Conservation (phyloP, 2,113 vertebrate genomes). For the Tragelaphus buxtoni region DNA sequence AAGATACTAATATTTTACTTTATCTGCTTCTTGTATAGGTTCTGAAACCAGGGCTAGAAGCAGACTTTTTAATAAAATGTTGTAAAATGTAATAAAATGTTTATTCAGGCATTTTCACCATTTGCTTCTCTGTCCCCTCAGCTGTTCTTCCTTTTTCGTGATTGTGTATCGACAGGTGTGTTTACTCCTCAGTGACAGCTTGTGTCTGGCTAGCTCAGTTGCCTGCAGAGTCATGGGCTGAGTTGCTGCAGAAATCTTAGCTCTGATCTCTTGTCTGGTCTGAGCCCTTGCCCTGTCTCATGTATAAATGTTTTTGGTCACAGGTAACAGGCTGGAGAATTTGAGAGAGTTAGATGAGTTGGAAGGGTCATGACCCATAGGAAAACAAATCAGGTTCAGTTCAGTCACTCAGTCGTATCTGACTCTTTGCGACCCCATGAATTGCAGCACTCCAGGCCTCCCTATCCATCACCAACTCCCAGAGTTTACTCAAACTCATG, state of each 20-base stretch:
- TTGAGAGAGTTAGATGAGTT: not conserved
- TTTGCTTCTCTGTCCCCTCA: accelerated
- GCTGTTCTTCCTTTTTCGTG: not conserved
- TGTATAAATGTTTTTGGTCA: not conserved
- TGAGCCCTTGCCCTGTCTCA: not conserved
- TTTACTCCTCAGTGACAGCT: not conserved
- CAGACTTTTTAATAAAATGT: not conserved
- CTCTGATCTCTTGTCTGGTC: not conserved
- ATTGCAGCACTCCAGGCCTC: accelerated
- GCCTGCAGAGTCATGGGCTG: not conserved
- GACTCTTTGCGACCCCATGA: not conserved
- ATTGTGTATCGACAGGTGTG: accelerated
- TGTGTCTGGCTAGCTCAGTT: not conserved
- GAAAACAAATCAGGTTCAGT: not conserved
- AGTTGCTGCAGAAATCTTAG: not conserved
- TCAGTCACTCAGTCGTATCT: not conserved
- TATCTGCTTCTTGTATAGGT: too few relatives aligned
- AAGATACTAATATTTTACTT: not conserved
- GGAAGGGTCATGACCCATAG: too few relatives aligned
- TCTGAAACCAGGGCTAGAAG: not conserved
- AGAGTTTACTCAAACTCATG: not conserved
- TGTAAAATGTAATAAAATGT: not conserved
- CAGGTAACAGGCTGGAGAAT: not conserved
- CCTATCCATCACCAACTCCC: not conserved
- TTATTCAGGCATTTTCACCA: not conserved